phyloP scores from a whole-genome alignment of 2,888 invertebrate species.

The Deilephila porcellus region DNA sequence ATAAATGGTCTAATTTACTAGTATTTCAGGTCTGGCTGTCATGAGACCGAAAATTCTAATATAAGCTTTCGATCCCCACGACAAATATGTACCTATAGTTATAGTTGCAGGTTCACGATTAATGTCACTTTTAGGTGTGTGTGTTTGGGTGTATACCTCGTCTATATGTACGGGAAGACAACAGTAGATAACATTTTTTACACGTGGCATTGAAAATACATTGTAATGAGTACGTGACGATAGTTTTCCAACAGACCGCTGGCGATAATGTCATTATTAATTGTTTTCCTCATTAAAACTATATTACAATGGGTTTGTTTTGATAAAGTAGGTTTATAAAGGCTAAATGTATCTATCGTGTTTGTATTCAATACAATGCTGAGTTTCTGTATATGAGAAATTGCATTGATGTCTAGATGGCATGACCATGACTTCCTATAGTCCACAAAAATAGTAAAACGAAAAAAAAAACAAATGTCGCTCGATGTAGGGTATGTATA shows the following conservation, averaged over 20 bases:
- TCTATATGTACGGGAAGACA: neutral
- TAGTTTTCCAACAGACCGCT: neutral
- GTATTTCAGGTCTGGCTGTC: no score
- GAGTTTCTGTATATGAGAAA: neutral
- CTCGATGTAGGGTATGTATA: no score
- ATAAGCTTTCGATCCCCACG: no score
- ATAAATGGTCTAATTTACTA: no score
- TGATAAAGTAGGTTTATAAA: neutral
- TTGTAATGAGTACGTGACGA: constrained; percentile 21
- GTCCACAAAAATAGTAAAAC: no score
- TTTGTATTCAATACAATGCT: neutral
- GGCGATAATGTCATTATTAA: constrained; percentile 4
- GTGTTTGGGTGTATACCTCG: neutral
- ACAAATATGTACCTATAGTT: no score
- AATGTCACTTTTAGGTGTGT: neutral
- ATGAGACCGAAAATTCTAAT: no score
- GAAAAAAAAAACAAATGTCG: no score
- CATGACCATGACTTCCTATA: no score
- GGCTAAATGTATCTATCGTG: no score
- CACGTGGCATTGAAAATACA: constrained; percentile 1
- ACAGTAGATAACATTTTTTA: neutral
- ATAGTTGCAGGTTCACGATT: no score
- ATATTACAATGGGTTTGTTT: neutral
- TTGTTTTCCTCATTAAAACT: constrained; percentile 23
- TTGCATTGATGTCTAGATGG: no score